phyloP scores from a whole-genome alignment of 2,113 vertebrate genomes.

The Puma concolor region DNA sequence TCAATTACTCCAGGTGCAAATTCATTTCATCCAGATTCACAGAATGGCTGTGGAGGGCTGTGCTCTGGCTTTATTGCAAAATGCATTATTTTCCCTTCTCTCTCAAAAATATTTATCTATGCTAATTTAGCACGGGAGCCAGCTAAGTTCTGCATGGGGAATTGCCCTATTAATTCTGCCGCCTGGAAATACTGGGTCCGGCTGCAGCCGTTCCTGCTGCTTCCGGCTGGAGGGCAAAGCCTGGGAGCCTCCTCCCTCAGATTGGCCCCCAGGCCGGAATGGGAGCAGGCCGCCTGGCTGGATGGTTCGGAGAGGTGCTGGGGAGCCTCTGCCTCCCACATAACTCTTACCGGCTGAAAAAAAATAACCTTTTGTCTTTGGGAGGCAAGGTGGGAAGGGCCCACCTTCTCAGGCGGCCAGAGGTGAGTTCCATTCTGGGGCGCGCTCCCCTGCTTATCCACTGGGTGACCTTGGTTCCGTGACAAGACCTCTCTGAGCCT shows the following conservation, averaged over 20 bases:
- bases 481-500: neutral
- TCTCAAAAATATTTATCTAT: slow-evolving; percentile 87
- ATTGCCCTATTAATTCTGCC: slow-evolving; percentile 84
- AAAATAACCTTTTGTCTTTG: neutral
- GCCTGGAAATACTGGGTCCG: slow-evolving; percentile 80
- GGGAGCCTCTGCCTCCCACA: neutral
- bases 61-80: slow-evolving; percentile 84
- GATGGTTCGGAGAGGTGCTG: neutral
- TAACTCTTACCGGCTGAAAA: neutral
- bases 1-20: slow-evolving; percentile 83
- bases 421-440: neutral
- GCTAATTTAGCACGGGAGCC: slow-evolving; percentile 85
- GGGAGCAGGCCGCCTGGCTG: neutral
- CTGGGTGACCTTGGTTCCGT: neutral
- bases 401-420: neutral
- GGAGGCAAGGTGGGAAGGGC: neutral
- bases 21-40: slow-evolving; percentile 83
- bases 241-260: neutral
- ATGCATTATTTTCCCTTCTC: slow-evolving; percentile 82
- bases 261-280: neutral
- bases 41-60: slow-evolving; percentile 76
- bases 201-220: slow-evolving; percentile 39
- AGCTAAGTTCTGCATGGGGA: slow-evolving; percentile 85
- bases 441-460: fast-evolving
- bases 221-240: slow-evolving; percentile 11